These are phyloP conservation scores for Criorhina ranunculi DNA, from an alignment of 2,888 invertebrate species.

Conservation along the genomic window DNA sequence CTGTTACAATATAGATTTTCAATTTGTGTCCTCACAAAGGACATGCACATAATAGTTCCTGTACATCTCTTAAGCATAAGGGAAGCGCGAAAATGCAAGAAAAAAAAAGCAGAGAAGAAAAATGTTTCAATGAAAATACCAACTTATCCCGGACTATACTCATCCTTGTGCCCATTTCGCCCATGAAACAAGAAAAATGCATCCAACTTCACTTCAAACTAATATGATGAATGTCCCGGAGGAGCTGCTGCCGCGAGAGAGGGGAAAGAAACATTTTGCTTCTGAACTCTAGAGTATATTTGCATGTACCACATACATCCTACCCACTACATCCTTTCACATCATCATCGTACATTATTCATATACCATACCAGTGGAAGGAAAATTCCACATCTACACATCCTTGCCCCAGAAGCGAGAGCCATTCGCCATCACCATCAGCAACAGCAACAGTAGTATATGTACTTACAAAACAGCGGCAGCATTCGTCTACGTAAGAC, in stretches of 20 bases:
- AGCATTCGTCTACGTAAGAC: slow-evolving; percentile 22
- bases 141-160: slow-evolving; percentile 53
- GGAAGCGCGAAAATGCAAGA: slow-evolving; percentile 33
- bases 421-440: slow-evolving; percentile 23
- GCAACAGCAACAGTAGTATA: slow-evolving; percentile 16
- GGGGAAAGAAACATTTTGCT: slow-evolving; percentile 30
- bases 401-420: slow-evolving; percentile 65
- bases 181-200: slow-evolving; percentile 54
- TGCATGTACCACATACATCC: slow-evolving; percentile 61
- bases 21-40: slow-evolving; percentile 56
- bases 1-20: slow-evolving; percentile 58
- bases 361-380: slow-evolving; percentile 58
- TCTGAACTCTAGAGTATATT: slow-evolving; percentile 67
- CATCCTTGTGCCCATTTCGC: slow-evolving; percentile 63
- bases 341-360: slow-evolving; percentile 74
- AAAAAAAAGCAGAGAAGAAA: slow-evolving; percentile 30
- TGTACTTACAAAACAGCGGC: slow-evolving; percentile 17
- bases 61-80: slow-evolving; percentile 46
- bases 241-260: background rate
- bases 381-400: slow-evolving; percentile 48
- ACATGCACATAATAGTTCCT: slow-evolving; percentile 43
- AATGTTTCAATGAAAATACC: slow-evolving; percentile 1
- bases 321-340: slow-evolving; percentile 44
- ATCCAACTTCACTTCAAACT: slow-evolving; percentile 62
- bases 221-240: slow-evolving; percentile 47